Percentiles rank a stretch among this genome's conserved stretches.
phyloP scores from a whole-genome alignment of 2,797 vertebrate genomes.

The Mormyrops boulengeri region DNA sequence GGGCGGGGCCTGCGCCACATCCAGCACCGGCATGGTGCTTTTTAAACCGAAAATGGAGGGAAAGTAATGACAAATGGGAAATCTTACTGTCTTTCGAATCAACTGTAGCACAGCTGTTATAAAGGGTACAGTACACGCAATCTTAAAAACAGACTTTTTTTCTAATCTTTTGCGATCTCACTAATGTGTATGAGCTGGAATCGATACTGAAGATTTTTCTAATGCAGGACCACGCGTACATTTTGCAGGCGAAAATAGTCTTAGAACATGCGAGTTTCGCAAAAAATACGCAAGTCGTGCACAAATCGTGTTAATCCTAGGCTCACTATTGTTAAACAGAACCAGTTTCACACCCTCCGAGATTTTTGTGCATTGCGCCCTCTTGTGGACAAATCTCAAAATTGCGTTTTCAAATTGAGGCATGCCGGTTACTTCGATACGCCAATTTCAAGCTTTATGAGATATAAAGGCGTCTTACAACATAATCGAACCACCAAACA shows the following conservation, averaged over 20 bases:
- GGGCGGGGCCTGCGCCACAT: conserved; percentile 31
- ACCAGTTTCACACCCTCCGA: neutral
- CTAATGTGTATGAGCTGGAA: neutral
- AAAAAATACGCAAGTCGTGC: neutral
- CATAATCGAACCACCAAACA: neutral
- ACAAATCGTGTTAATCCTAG: neutral
- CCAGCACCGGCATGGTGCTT: neutral
- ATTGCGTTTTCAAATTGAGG: neutral
- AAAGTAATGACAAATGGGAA: neutral
- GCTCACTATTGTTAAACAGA: neutral
- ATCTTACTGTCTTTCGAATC: neutral
- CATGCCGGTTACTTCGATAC: neutral
- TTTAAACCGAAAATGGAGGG: conserved; percentile 2
- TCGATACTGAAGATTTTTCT: neutral
- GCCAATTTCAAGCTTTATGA: neutral
- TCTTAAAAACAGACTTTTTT: neutral
- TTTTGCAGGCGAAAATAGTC: neutral
- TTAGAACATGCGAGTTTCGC: neutral
- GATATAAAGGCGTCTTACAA: neutral
- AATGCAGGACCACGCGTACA: neutral
- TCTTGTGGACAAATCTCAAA: conserved; percentile 18
- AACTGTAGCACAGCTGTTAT: neutral
- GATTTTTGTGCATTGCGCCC: conserved; percentile 15
- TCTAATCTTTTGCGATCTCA: neutral
- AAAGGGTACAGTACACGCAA: neutral